Conservation (phyloP, 2,888 invertebrate genomes). For the Agrotis exclamationis region DNA sequence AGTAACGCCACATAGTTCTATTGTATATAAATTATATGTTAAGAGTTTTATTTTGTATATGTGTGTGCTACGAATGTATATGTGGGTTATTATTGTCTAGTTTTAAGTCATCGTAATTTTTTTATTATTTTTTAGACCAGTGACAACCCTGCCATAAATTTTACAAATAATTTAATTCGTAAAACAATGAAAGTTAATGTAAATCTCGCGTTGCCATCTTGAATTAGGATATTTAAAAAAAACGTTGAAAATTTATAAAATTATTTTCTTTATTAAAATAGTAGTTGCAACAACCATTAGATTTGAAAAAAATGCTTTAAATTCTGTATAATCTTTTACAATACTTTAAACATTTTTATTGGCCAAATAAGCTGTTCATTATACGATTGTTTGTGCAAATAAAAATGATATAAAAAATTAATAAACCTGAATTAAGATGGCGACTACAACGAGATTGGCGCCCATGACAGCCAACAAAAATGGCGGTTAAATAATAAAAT, state of each 20-base stretch:
- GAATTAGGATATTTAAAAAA: constrained; percentile 10
- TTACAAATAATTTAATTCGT: constrained; percentile 56
- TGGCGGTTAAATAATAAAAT: constrained; percentile 47
- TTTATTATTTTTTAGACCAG: constrained; percentile 62
- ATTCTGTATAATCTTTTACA: background rate
- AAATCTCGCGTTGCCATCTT: constrained; percentile 40
- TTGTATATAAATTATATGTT: constrained; percentile 67
- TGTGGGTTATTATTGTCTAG: constrained; percentile 83
- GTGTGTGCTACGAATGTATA: constrained; percentile 88
- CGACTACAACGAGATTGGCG: constrained; percentile 32
- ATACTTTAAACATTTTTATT: background rate
- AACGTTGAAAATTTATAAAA: too few species aligned
- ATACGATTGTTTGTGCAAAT: constrained; percentile 19
- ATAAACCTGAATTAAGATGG: constrained; percentile 46
- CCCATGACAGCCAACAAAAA: constrained; percentile 43
- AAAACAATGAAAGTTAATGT: constrained; percentile 39
- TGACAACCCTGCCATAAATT: constrained; percentile 66
- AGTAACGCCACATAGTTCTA: constrained; percentile 63
- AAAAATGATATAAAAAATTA: constrained; percentile 7
- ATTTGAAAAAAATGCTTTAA: background rate
- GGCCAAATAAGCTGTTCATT: background rate
- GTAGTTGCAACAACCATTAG: background rate
- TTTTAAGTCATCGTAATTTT: constrained; percentile 70
- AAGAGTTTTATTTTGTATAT: constrained; percentile 84
- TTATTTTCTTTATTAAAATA: background rate